phyloP scores from a whole-genome alignment of 2,888 invertebrate species.

The Epistrophe grossulariae region DNA sequence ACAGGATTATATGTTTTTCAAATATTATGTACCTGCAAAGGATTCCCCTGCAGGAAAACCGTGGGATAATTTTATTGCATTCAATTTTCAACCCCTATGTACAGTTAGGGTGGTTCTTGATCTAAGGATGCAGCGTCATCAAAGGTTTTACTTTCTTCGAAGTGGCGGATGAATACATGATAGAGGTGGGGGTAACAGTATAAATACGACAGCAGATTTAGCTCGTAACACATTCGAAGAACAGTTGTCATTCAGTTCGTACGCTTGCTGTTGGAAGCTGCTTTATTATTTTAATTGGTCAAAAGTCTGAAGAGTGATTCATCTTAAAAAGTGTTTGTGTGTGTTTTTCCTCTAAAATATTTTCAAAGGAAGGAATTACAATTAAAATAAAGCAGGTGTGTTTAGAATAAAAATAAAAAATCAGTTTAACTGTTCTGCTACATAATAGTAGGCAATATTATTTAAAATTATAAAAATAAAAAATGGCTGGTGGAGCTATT shows the following conservation, averaged over 20 bases:
- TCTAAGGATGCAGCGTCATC: neutral
- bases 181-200: constrained; percentile 57
- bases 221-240: constrained; percentile 45
- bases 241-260: constrained; percentile 62
- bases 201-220: constrained; percentile 40
- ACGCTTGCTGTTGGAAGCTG: constrained; percentile 50
- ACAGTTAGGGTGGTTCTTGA: neutral
- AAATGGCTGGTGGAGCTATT: constrained; percentile 78
- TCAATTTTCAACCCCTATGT: neutral
- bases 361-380: constrained; percentile 49
- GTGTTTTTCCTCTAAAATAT: neutral
- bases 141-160: constrained; percentile 47
- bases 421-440: constrained; percentile 20
- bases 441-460: neutral
- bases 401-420: constrained; percentile 27
- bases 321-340: constrained; percentile 28
- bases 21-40: neutral
- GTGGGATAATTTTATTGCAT: constrained; percentile 17
- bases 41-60: neutral
- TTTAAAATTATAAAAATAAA: constrained; percentile 13
- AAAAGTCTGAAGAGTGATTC: neutral
- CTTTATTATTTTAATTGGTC: constrained; percentile 35
- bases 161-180: constrained; percentile 58
- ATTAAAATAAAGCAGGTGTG: constrained; percentile 73
- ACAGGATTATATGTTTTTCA: neutral